A percentile compares a stretch with the other conserved stretches of the same genome.
phyloP scores from a whole-genome alignment of 2,797 vertebrate species.

The Pipistrellus kuhlii region DNA sequence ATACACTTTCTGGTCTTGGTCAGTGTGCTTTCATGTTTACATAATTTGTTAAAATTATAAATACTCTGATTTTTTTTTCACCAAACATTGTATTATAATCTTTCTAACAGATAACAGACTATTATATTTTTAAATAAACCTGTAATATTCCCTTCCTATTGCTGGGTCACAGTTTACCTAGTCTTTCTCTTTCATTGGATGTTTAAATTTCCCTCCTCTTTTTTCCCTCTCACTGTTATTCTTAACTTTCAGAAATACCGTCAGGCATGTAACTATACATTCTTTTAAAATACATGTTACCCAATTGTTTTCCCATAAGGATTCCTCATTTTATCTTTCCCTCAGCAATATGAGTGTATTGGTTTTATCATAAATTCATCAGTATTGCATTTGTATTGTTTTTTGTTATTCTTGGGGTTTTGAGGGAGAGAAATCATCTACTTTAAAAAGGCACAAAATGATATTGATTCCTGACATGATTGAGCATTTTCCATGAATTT shows the following conservation, averaged over 20 bases:
- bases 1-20: neutral
- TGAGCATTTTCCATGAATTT: constrained; percentile 12
- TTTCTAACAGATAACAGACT: neutral
- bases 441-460: neutral
- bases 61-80: neutral
- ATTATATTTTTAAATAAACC: constrained; percentile 9
- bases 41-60: neutral
- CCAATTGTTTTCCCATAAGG: neutral
- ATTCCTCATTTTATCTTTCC: neutral
- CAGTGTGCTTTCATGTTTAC: neutral
- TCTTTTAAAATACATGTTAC: constrained; percentile 21
- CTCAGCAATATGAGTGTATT: neutral
- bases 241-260: neutral
- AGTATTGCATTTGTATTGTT: neutral
- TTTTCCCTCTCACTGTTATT: neutral
- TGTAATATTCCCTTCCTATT: neutral
- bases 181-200: neutral
- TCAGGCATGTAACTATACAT: neutral
- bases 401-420: neutral
- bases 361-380: neutral
- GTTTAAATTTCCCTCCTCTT: neutral
- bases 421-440: neutral
- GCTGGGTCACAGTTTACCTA: neutral
- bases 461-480: neutral
- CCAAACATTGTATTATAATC: neutral